phyloP scores from a whole-genome alignment of 2,113 vertebrate species.

The Xenopus tropicalis region DNA sequence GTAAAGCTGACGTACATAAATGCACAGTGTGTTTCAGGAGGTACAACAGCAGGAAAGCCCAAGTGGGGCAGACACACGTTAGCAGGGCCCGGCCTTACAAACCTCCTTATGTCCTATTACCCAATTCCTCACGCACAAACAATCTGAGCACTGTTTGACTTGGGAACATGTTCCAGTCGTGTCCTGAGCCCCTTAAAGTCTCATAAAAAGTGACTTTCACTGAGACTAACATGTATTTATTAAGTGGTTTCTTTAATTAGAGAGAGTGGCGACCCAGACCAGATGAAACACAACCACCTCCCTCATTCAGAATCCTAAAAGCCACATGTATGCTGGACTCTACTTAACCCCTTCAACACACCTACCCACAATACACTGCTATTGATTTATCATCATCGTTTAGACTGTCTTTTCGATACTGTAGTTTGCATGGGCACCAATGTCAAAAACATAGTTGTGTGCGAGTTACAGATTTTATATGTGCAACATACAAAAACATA shows the following conservation, averaged over 20 bases:
- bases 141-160: constrained; percentile 33
- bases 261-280: constrained; percentile 34
- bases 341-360: constrained; percentile 20
- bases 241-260: constrained; percentile 47
- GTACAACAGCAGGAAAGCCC: constrained; percentile 1
- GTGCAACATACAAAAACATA: no score
- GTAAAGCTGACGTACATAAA: not conserved
- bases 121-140: constrained; percentile 20
- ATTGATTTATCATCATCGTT: no score
- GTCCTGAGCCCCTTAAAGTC: constrained; percentile 18
- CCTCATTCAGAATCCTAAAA: constrained; percentile 35
- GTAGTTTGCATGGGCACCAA: no score
- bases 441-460: no score
- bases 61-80: constrained; percentile 30
- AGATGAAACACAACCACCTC: constrained; percentile 38
- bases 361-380: no score
- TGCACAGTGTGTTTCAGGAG: constrained; percentile 11
- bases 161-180: constrained; percentile 23
- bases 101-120: constrained; percentile 40
- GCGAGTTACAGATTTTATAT: no score
- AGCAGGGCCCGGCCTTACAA: constrained; percentile 29
- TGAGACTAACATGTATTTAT: constrained; percentile 41
- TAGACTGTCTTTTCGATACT: no score
- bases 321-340: constrained; percentile 28
- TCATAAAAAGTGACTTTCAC: constrained; percentile 43